Percentiles rank a stretch among this genome's conserved stretches.
phyloP scores from a whole-genome alignment of 2,797 vertebrate species.

The Crocodylus rhombifer region DNA sequence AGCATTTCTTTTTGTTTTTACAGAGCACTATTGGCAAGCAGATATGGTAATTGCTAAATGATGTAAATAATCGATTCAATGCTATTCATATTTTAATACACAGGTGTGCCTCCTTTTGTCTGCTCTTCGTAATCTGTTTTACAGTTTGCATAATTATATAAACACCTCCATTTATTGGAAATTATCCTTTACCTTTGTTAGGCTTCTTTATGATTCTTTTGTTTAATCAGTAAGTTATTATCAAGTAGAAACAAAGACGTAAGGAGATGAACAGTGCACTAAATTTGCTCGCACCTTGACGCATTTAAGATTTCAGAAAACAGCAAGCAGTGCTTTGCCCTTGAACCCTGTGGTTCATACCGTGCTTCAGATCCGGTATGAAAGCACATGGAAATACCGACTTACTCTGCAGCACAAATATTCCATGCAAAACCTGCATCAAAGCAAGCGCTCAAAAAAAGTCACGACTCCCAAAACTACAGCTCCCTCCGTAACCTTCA shows the following conservation, averaged over 20 bases:
- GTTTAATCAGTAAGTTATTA: constrained; percentile 27
- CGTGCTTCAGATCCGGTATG: neutral
- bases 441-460: neutral
- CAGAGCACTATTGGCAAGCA: constrained; percentile 18
- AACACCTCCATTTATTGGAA: constrained; percentile 38
- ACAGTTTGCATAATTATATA: constrained; percentile 37
- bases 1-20: constrained; percentile 35
- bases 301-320: neutral
- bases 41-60: constrained; percentile 28
- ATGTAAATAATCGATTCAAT: constrained; percentile 19
- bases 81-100: neutral
- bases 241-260: constrained; percentile 4
- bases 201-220: constrained; percentile 7
- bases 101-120: constrained; percentile 7
- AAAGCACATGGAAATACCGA: neutral
- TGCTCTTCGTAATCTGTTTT: constrained; percentile 44
- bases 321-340: neutral
- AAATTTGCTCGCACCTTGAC: constrained; percentile 27
- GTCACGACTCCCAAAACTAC: neutral
- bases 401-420: fast-evolving
- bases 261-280: constrained; percentile 7
- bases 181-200: constrained; percentile 23
- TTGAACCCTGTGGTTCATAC: neutral
- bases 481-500: neutral
- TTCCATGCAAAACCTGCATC: neutral